phyloP scores from a whole-genome alignment of 2,888 invertebrate species.

The Apamea anceps region DNA sequence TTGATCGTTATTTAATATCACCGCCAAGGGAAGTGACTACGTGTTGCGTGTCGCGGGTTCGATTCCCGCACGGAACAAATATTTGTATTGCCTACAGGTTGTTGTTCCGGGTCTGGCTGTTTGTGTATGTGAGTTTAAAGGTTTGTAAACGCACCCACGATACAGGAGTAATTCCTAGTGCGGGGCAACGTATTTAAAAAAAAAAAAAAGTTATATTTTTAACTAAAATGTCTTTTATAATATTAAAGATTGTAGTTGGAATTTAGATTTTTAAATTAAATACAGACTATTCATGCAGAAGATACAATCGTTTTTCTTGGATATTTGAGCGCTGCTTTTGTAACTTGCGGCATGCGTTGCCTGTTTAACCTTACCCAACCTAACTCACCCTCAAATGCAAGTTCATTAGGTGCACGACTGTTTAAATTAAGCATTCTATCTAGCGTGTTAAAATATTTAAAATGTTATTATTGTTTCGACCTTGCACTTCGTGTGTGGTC shows the following conservation, averaged over 20 bases:
- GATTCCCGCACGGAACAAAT: too few species aligned
- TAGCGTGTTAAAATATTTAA: slow-evolving; percentile 25
- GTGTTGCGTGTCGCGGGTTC: too few species aligned
- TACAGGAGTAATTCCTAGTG: too few species aligned
- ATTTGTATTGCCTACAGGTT: too few species aligned
- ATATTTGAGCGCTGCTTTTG: slow-evolving; percentile 5
- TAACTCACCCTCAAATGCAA: slow-evolving; percentile 19
- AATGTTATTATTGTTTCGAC: slow-evolving; percentile 48
- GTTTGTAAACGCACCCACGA: too few species aligned
- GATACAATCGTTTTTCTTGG: slow-evolving; percentile 1
- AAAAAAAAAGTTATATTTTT: too few species aligned
- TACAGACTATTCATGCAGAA: neutral
- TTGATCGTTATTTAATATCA: neutral
- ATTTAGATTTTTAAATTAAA: slow-evolving; percentile 12
- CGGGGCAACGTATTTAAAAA: too few species aligned
- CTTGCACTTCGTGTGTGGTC: slow-evolving; percentile 71
- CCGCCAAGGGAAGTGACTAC: neutral
- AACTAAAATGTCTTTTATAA: neutral
- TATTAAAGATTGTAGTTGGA: slow-evolving; percentile 7
- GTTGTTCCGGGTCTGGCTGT: too few species aligned
- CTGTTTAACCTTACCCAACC: slow-evolving; percentile 11
- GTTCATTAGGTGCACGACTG: neutral
- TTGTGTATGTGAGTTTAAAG: too few species aligned
- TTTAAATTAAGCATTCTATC: slow-evolving; percentile 17
- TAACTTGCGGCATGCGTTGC: slow-evolving; percentile 2